Conservation (phyloP, 2,888 invertebrate genomes). For the Cantharis flavilabris region DNA sequence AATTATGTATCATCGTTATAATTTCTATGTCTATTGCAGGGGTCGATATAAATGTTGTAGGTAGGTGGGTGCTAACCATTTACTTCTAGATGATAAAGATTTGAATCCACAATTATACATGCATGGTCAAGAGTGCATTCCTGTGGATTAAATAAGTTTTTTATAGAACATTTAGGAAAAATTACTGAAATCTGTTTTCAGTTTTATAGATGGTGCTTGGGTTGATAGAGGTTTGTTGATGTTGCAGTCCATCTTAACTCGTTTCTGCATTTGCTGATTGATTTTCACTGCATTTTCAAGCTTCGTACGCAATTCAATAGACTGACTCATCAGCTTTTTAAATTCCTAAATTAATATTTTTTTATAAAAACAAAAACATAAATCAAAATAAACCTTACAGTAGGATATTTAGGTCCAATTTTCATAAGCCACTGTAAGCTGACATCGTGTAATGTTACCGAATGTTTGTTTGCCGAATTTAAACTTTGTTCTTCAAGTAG, state of each 20-base stretch:
- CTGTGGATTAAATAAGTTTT: not conserved
- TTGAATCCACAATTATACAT: not conserved
- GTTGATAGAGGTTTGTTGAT: slow-evolving; percentile 51
- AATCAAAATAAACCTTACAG: slow-evolving; percentile 57
- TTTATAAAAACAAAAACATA: not conserved
- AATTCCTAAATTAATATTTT: slow-evolving; percentile 69
- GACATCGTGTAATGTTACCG: slow-evolving; percentile 80
- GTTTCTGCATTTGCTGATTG: slow-evolving; percentile 66
- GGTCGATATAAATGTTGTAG: not conserved
- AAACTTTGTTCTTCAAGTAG: slow-evolving; percentile 72
- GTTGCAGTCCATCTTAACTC: slow-evolving; percentile 56
- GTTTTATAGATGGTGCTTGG: slow-evolving; percentile 78
- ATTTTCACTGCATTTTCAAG: slow-evolving; percentile 85
- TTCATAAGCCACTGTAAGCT: slow-evolving; percentile 88
- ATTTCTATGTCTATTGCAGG: not conserved
- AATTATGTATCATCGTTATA: not conserved
- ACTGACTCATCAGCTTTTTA: slow-evolving; percentile 85
- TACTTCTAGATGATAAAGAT: not conserved
- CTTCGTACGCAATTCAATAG: slow-evolving; percentile 76
- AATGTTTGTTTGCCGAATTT: slow-evolving; percentile 65
- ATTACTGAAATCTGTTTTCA: slow-evolving; percentile 94
- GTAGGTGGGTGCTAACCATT: not conserved
- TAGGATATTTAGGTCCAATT: slow-evolving; percentile 90
- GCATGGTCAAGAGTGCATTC: not conserved
- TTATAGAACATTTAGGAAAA: slow-evolving; percentile 57